Evolutionary conservation across 2,113 vertebrate species (phyloP).

Genomic region (Oxyruncus cristatus): DNA sequence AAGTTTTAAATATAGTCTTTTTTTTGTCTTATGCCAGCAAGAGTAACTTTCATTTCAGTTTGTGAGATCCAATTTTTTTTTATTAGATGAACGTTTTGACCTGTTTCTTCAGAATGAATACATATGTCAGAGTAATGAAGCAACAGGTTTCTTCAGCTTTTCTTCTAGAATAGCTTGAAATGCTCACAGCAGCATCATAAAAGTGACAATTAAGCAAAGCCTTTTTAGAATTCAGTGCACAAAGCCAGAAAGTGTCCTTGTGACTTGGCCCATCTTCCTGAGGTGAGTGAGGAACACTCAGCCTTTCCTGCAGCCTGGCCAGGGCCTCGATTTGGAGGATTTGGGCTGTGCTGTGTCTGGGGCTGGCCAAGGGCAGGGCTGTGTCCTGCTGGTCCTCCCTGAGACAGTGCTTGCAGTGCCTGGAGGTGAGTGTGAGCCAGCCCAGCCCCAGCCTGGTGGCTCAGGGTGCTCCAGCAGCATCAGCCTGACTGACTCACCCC

Average conservation of each 20-base stretch:
- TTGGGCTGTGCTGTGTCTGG: rapidly evolving
- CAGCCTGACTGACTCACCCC: neutral
- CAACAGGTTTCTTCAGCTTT: neutral
- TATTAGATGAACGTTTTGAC: conserved; percentile 2
- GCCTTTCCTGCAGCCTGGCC: rapidly evolving
- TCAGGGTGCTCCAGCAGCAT: neutral
- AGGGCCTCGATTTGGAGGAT: rapidly evolving
- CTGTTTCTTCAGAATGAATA: neutral
- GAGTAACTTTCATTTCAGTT: conserved; percentile 37
- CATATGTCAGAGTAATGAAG: neutral
- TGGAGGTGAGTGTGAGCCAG: neutral
- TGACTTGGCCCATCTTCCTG: rapidly evolving
- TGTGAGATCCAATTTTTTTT: conserved; percentile 4
- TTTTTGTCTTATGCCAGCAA: conserved; percentile 5
- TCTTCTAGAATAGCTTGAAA: neutral
- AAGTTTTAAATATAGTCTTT: conserved; percentile 29
- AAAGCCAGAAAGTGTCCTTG: neutral
- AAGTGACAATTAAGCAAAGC: neutral
- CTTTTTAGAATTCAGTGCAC: neutral
- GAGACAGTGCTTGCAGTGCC: neutral
- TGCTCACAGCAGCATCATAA: neutral
- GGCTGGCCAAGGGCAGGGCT: rapidly evolving
- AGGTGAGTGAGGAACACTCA: neutral
- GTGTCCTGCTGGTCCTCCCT: rapidly evolving
- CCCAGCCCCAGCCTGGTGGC: neutral